A percentile compares a stretch with the other conserved stretches of the same genome.
Evolutionary conservation across 2,113 vertebrate genomes (phyloP).

Genomic region (Ptilorrhoa leucosticta): DNA sequence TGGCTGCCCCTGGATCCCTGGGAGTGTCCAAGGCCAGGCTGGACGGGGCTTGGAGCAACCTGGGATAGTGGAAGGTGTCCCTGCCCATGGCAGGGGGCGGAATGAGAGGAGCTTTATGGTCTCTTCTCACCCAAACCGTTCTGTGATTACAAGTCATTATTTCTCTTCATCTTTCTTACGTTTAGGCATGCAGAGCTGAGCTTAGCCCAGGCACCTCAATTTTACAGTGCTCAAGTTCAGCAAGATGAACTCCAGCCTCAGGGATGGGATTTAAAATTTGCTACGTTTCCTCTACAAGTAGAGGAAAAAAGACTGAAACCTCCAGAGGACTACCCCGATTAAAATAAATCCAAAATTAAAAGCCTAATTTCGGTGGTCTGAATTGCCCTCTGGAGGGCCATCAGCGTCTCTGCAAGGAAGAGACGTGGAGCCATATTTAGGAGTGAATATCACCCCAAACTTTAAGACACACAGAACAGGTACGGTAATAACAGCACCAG

Average conservation of each 20-base stretch:
- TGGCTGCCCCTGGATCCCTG: background rate
- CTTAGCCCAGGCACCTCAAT: background rate
- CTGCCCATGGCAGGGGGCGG: background rate
- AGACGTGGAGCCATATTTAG: fast-evolving
- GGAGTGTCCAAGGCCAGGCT: fast-evolving
- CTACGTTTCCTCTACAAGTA: fast-evolving
- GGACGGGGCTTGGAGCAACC: background rate
- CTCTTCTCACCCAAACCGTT: background rate
- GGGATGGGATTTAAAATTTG: background rate
- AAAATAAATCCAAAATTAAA: background rate
- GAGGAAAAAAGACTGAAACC: background rate
- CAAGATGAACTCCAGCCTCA: background rate
- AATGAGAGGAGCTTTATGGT: fast-evolving
- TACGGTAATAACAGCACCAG: background rate
- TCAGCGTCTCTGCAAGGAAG: background rate
- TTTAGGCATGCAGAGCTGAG: background rate
- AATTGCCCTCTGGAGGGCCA: background rate
- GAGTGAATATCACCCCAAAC: background rate
- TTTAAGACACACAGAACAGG: background rate
- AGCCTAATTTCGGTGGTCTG: background rate
- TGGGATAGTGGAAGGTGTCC: background rate
- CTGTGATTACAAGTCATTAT: background rate
- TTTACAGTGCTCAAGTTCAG: background rate
- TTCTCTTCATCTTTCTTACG: background rate
- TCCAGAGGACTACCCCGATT: background rate